Conservation (phyloP, 2,113 vertebrate species). For the Pheucticus melanocephalus region DNA sequence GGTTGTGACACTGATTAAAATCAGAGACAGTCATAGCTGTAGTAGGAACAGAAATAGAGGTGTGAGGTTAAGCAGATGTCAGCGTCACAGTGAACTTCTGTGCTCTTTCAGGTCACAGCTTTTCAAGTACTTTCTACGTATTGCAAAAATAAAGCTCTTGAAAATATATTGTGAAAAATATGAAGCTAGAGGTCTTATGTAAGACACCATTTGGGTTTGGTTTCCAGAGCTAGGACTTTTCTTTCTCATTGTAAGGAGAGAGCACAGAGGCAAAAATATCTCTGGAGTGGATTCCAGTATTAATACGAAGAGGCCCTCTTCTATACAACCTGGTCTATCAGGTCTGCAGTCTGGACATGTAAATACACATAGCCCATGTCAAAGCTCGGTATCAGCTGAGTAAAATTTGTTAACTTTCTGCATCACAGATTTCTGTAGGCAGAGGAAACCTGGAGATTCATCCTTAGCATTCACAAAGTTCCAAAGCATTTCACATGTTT, state of each 20-base stretch:
- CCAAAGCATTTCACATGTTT: neutral
- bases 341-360: neutral
- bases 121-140: neutral
- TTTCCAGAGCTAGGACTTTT: neutral
- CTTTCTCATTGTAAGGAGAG: neutral
- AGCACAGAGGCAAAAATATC: neutral
- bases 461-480: neutral
- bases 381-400: neutral
- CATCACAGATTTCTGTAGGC: neutral
- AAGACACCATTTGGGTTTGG: neutral
- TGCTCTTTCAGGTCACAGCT: constrained; percentile 34
- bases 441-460: neutral
- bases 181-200: neutral
- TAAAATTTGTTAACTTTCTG: neutral
- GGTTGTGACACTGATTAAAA: constrained; percentile 21
- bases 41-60: constrained; percentile 40
- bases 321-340: neutral
- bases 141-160: neutral
- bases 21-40: constrained; percentile 45
- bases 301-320: neutral
- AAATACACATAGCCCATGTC: neutral
- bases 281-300: neutral
- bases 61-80: constrained; percentile 52
- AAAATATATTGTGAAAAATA: neutral
- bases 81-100: neutral